Percentiles rank a stretch among this genome's conserved stretches.
Conservation (phyloP, 23 tunicate species). For the Phallusia fumigata region DNA sequence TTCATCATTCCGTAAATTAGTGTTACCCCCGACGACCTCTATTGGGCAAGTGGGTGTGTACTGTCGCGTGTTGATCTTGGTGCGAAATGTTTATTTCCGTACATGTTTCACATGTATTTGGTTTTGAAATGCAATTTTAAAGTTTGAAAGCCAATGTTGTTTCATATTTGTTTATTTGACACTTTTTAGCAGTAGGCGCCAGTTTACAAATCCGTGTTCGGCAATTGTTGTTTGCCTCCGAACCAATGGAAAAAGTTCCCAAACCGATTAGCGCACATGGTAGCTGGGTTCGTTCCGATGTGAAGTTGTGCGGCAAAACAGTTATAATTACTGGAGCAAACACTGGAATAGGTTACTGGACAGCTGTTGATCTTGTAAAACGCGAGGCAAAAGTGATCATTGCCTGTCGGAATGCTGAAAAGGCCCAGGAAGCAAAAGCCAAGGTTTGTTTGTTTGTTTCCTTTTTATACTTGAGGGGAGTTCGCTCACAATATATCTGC, state of each 20-base stretch:
- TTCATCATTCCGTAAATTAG: too few species aligned
- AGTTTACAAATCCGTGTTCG: too few species aligned
- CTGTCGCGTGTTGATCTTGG: too few species aligned
- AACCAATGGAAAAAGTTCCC: not conserved
- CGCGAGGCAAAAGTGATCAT: conserved; percentile 26
- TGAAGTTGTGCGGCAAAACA: conserved; percentile 21
- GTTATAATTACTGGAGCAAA: conserved; percentile 36
- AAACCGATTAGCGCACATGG: not conserved
- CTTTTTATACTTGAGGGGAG: too few species aligned
- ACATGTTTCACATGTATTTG: too few species aligned
- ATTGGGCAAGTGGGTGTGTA: too few species aligned
- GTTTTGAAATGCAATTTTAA: too few species aligned
- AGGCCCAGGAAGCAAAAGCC: conserved; percentile 14
- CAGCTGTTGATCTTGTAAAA: conserved; percentile 31
- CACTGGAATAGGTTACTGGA: conserved; percentile 31
- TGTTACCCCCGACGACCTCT: too few species aligned
- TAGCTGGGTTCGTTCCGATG: conserved; percentile 3
- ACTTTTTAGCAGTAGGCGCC: not conserved
- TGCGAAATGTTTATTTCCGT: too few species aligned
- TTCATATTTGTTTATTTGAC: not conserved
- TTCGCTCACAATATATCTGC: too few species aligned
- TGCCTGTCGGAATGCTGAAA: conserved; percentile 36
- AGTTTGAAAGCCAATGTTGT: not conserved
- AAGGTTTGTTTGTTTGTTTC: too few species aligned
- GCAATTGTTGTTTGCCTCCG: too few species aligned